phyloP scores from a whole-genome alignment of 2,113 vertebrate genomes.

The Gnathonemus longibarbis region DNA sequence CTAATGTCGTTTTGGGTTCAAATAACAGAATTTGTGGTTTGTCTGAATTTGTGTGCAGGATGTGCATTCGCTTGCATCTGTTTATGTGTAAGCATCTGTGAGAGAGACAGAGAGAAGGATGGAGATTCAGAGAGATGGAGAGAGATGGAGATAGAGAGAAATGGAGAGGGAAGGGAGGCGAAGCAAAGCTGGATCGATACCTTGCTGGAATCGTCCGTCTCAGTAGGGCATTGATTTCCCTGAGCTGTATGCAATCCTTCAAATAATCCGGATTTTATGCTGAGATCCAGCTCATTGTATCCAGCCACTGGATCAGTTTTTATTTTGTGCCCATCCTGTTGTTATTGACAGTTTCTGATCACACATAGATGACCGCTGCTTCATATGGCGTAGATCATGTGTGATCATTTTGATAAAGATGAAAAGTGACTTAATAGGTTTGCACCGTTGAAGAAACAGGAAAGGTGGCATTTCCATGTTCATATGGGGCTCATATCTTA shows the following conservation, averaged over 20 bases:
- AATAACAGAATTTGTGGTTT: constrained; percentile 11
- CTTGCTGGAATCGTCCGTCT: neutral
- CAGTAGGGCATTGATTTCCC: neutral
- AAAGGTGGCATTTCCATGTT: neutral
- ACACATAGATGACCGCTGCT: neutral
- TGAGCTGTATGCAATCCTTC: neutral
- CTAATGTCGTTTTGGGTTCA: neutral
- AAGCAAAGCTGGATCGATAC: neutral
- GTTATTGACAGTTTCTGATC: constrained; percentile 8
- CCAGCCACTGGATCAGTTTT: neutral
- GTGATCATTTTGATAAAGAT: neutral
- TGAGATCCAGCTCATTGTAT: neutral
- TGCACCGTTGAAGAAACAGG: neutral
- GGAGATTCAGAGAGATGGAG: neutral
- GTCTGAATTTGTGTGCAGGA: neutral
- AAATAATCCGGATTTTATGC: neutral
- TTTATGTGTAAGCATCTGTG: neutral
- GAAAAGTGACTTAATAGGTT: neutral
- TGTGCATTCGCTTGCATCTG: constrained; percentile 3
- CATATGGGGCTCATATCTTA: neutral
- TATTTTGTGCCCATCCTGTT: neutral
- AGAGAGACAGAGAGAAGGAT: neutral
- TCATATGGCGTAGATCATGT: neutral
- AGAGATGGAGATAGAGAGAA: neutral
- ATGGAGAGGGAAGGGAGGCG: neutral